Conservation (phyloP, 2,113 vertebrate genomes). For the Zosterops borbonicus region DNA sequence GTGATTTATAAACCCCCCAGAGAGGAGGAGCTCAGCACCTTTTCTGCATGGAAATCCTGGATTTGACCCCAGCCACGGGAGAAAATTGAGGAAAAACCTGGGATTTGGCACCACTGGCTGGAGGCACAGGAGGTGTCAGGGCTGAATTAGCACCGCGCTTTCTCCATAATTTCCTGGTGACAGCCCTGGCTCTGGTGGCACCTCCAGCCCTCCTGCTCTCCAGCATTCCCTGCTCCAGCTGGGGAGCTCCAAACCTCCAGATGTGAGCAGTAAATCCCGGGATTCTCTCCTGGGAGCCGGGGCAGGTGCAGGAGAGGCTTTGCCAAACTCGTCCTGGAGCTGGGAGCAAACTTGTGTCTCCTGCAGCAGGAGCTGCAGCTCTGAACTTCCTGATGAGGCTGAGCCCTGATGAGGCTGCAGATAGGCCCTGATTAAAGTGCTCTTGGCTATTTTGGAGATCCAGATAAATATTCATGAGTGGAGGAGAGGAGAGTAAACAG, state of each 20-base stretch:
- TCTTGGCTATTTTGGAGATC: constrained; percentile 70
- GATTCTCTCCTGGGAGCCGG: neutral
- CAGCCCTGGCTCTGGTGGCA: neutral
- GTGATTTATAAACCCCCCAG: neutral
- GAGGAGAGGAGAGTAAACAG: constrained; percentile 49
- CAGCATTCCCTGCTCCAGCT: neutral
- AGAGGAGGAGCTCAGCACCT: neutral
- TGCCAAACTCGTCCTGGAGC: neutral
- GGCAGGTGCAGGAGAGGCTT: neutral
- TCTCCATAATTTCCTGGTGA: neutral
- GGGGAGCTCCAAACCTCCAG: neutral
- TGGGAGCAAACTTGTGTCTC: constrained; percentile 4
- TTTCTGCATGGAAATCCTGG: neutral
- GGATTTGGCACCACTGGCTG: neutral
- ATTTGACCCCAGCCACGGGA: neutral
- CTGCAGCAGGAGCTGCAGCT: constrained; percentile 31
- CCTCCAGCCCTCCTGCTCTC: neutral
- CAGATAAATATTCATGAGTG: constrained; percentile 74
- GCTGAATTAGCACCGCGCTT: neutral
- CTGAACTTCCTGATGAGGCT: constrained; percentile 66
- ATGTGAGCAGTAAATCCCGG: constrained; percentile 10
- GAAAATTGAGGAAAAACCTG: neutral
- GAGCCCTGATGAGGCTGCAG: constrained; percentile 68
- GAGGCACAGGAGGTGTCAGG: neutral
- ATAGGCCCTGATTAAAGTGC: constrained; percentile 70